Evolutionary conservation across 2,113 vertebrate genomes (phyloP), one percentile per base, ranked within the genome.

Genomic region (Enhydra lutris): DNA sequence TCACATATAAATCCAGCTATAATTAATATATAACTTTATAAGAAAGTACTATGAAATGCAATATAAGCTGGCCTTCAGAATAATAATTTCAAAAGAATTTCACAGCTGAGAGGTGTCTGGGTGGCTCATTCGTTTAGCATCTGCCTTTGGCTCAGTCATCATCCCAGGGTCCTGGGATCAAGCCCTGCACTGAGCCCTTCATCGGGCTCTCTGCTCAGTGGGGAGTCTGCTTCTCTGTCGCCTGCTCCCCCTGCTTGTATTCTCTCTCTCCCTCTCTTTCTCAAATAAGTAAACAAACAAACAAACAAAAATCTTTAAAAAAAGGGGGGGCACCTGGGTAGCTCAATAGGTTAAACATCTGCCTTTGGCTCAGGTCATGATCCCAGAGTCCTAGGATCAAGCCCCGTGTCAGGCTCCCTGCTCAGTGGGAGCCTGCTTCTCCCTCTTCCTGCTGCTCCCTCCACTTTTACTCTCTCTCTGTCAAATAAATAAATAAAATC

Each of bases 1-100:
- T 82, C 91, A 86, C 93, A 89, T 95, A 45, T 97, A 93, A 97
- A 97, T 97, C 88, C 45, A 96, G 73, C 76, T 82, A 31, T 92
- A 93, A 94, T 87, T 97, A 97, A 79, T 88, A 74, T 92, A 91
- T 61, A 61, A 97, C 81, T 97, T 95, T 71, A n/a, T 92, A 85
- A 96, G 80, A 96, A 89, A 13, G 65, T 42, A 94, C 34, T 88
- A 76, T 47, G 83, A 97, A 94, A 74, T 83, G 90, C 50, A 95
- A 23, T 80, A 57, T 87, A 94, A 97, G 47, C 59, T 94, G 93
- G 36, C 42, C 95, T 85, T 96, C 88, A 55, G 95, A 97, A 76
- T 82, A 90, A 76, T 81, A 50, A 31, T 59, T 95, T 96, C 81
- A 95, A 94, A 97, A 92, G 76, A 97, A 96, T 91, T 81, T 91